Percentiles rank a stretch among this genome's conserved stretches.
Evolutionary conservation across 2,797 vertebrate genomes (phyloP).

Genomic region (Otolemur crassicaudatus): DNA sequence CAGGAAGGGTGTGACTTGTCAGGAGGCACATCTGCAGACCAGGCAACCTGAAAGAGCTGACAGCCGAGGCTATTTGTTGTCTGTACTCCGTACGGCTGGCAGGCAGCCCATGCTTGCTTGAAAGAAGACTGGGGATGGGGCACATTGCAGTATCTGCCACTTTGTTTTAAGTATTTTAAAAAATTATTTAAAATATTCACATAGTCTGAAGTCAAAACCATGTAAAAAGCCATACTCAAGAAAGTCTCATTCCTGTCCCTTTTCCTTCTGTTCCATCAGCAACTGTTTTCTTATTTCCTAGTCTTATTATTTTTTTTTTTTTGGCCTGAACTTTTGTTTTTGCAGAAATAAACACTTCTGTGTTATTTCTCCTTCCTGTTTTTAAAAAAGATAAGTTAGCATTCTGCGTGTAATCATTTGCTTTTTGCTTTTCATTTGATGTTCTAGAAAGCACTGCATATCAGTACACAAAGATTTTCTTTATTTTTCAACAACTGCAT

Average conservation of each 20-base stretch:
- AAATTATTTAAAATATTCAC: neutral
- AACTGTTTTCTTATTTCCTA: neutral
- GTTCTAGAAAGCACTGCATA: neutral
- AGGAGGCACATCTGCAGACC: neutral
- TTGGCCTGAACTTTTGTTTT: neutral
- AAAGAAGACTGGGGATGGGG: neutral
- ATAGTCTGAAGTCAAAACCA: neutral
- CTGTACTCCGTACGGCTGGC: neutral
- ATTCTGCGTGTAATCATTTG: neutral
- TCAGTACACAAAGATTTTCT: neutral
- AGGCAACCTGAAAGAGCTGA: neutral
- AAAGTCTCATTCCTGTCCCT: neutral
- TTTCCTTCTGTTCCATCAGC: neutral
- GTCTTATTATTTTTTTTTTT: neutral
- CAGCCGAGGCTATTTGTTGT: neutral
- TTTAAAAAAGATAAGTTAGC: neutral
- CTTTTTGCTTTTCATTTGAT: neutral
- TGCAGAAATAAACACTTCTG: neutral
- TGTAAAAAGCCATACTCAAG: neutral
- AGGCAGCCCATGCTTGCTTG: neutral
- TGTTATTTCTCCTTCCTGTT: neutral
- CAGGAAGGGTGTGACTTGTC: conserved; percentile 14
- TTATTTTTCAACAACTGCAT: neutral
- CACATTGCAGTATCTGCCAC: neutral
- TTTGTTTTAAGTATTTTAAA: neutral